Percentiles rank a stretch among this genome's conserved stretches.
phyloP scores from a whole-genome alignment of 1,140 invertebrate species.

The Drosophila equinoxialis region DNA sequence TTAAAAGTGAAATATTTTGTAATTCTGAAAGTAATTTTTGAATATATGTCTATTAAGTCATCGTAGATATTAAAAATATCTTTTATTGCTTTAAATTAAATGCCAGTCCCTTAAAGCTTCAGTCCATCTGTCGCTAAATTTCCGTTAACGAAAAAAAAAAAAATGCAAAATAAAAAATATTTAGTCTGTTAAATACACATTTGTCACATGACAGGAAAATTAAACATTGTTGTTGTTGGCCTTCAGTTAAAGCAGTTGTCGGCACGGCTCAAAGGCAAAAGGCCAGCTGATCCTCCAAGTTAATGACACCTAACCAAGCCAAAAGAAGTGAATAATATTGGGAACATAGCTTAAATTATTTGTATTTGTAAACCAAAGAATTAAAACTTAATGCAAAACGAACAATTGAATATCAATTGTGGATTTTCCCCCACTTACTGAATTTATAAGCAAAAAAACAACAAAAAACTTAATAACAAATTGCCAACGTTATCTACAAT shows the following conservation, averaged over 20 bases:
- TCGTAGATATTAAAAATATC: too few relatives aligned
- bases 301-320: slow-evolving; percentile 13
- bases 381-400: slow-evolving; percentile 25
- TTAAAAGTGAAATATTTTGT: too few relatives aligned
- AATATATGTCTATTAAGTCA: too few relatives aligned
- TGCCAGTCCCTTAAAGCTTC: background rate
- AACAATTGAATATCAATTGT: slow-evolving; percentile 62
- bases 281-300: slow-evolving; percentile 20
- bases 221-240: background rate
- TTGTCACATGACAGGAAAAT: slow-evolving; percentile 42
- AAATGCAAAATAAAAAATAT: background rate
- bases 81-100: too few relatives aligned
- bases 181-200: slow-evolving; percentile 41
- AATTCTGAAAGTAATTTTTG: too few relatives aligned
- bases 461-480: slow-evolving; percentile 42
- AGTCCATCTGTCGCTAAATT: background rate
- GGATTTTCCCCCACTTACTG: slow-evolving; percentile 48
- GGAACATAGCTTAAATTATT: slow-evolving; percentile 20
- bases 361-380: slow-evolving; percentile 34
- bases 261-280: slow-evolving; percentile 1
- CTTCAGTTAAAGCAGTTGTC: background rate
- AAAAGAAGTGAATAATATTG: slow-evolving; percentile 26
- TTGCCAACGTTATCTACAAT: slow-evolving; percentile 25
- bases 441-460: too few relatives aligned
- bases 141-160: slow-evolving; percentile 1